These are phyloP conservation scores for Vulpes ferrilata DNA, from an alignment of 2,113 vertebrate species.

Conservation along the genomic window DNA sequence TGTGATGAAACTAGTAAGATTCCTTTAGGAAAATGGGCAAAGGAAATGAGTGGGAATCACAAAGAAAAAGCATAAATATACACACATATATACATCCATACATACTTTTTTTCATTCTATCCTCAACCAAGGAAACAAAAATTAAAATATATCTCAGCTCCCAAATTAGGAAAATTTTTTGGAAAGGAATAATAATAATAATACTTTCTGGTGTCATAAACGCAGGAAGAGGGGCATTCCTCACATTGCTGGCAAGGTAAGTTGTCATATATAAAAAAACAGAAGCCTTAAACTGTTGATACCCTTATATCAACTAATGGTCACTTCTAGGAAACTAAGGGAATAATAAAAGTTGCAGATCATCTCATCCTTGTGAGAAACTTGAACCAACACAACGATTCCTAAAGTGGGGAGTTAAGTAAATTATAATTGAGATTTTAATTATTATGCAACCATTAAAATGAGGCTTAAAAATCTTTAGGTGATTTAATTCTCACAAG, in stretches of 20 bases:
- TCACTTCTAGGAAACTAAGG: neutral
- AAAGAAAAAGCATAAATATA: neutral
- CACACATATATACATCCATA: neutral
- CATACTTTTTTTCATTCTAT: neutral
- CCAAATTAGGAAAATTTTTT: neutral
- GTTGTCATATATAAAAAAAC: neutral
- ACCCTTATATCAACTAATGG: neutral
- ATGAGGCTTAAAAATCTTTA: neutral
- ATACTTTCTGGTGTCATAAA: neutral
- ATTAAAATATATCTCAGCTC: neutral
- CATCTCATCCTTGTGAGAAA: neutral
- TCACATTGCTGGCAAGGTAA: neutral
- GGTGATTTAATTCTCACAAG: neutral
- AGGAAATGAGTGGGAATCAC: neutral
- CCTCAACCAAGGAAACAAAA: neutral
- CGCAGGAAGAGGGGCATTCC: neutral
- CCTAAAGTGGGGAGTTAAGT: neutral
- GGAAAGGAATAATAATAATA: neutral
- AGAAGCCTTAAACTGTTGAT: neutral
- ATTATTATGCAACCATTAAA: constrained; percentile 2
- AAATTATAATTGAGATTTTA: constrained; percentile 7
- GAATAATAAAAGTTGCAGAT: neutral
- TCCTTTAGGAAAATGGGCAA: neutral
- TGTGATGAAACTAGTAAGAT: neutral
- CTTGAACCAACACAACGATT: neutral